phyloP scores from a whole-genome alignment of 2,888 invertebrate species.

The Drosophila neoperkinsi region DNA sequence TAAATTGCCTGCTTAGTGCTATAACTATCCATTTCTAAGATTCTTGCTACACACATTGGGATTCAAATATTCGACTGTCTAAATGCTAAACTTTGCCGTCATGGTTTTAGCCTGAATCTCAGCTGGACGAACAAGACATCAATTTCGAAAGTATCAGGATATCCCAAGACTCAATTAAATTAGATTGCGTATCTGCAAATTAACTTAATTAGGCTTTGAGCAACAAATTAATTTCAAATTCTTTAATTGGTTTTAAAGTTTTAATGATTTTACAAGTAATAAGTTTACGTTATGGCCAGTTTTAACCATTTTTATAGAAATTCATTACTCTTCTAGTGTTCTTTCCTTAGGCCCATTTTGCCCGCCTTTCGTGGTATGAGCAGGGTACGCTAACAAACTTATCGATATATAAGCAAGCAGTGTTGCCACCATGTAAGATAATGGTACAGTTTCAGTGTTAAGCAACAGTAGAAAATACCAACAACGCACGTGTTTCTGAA shows the following conservation, averaged over 20 bases:
- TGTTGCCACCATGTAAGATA: slow-evolving; percentile 13
- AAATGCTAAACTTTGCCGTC: neutral
- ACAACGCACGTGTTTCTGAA: slow-evolving; percentile 61
- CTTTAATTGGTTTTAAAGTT: neutral
- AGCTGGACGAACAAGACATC: neutral
- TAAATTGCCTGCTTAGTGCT: neutral
- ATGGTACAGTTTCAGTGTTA: slow-evolving; percentile 8
- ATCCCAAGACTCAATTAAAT: neutral
- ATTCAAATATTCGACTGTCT: neutral
- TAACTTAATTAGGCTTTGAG: neutral
- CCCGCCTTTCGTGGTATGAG: neutral
- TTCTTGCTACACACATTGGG: neutral
- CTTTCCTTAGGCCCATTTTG: neutral
- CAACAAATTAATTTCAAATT: neutral
- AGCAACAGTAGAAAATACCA: neutral
- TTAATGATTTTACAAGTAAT: neutral
- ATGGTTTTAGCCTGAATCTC: neutral
- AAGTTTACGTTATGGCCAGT: too few relatives aligned
- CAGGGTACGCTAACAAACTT: neutral
- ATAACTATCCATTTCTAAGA: neutral
- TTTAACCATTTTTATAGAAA: neutral
- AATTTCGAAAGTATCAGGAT: neutral
- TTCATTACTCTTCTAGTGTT: neutral
- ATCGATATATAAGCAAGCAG: slow-evolving; percentile 10
- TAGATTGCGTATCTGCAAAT: neutral